phyloP scores from a whole-genome alignment of 2,888 invertebrate species.

The Pecten maximus region DNA sequence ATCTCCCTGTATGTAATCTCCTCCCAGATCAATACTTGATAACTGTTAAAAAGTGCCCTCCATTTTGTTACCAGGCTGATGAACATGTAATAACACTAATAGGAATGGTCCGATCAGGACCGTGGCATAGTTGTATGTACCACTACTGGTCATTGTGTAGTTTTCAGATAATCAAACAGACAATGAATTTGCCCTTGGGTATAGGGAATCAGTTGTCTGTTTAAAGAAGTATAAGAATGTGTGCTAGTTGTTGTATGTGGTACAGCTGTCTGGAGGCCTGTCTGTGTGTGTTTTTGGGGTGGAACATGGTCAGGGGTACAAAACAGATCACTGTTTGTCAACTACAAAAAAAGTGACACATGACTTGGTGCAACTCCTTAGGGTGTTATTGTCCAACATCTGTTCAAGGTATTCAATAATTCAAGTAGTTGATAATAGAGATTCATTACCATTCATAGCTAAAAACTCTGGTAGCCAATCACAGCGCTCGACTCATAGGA shows the following conservation, averaged over 20 bases:
- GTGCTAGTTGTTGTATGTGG: not conserved
- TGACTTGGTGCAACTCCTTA: not conserved
- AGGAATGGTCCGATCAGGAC: not conserved
- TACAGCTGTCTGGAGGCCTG: not conserved
- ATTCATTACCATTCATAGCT: conserved; percentile 52
- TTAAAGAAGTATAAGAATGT: not conserved
- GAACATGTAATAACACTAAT: not conserved
- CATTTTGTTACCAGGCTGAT: not conserved
- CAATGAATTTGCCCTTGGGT: not conserved
- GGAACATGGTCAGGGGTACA: not conserved
- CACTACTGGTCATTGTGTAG: not conserved
- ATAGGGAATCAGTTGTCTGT: not conserved
- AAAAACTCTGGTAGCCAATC: conserved; percentile 48
- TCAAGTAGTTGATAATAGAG: conserved; percentile 52
- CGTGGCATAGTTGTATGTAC: not conserved
- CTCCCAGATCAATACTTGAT: conserved; percentile 9
- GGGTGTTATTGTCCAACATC: conserved; percentile 38
- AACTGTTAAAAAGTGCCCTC: conserved; percentile 5
- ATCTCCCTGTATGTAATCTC: not conserved
- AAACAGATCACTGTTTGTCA: not conserved
- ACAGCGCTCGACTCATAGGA: conserved; percentile 39
- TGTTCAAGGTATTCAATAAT: conserved; percentile 51
- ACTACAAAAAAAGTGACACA: not conserved
- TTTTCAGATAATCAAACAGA: not conserved
- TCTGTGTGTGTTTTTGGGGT: not conserved